These are phyloP conservation scores for Pollenia angustigena DNA, from an alignment of 2,888 invertebrate species.

Conservation along the genomic window DNA sequence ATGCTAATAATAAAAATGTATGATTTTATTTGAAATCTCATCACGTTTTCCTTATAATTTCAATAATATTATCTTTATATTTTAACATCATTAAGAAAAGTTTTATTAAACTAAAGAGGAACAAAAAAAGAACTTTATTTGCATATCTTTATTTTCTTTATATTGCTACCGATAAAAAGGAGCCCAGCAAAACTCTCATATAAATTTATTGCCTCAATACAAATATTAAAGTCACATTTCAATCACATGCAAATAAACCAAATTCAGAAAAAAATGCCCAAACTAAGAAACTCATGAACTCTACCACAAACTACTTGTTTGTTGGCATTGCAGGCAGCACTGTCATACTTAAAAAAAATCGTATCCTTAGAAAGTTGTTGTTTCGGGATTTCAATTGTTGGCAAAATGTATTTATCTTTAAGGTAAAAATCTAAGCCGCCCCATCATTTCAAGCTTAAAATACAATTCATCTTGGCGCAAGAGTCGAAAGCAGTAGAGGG, in stretches of 20 bases:
- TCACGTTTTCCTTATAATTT: slow-evolving; percentile 62
- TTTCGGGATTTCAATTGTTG: slow-evolving; percentile 58
- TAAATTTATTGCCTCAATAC: slow-evolving; percentile 79
- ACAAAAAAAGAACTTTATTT: slow-evolving; percentile 50
- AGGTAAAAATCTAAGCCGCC: slow-evolving; percentile 72
- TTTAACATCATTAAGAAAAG: slow-evolving; percentile 50
- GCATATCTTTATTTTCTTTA: slow-evolving; percentile 75
- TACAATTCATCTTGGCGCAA: slow-evolving; percentile 68
- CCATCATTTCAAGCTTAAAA: slow-evolving; percentile 70
- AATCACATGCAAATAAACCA: slow-evolving; percentile 80
- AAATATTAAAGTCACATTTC: slow-evolving; percentile 82
- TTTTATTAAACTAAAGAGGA: slow-evolving; percentile 10
- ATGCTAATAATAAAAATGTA: slow-evolving; percentile 35
- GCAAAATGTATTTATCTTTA: slow-evolving; percentile 66
- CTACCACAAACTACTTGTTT: slow-evolving; percentile 61
- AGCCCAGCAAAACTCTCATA: slow-evolving; percentile 54
- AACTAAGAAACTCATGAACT: slow-evolving; percentile 56
- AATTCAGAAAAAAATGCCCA: slow-evolving; percentile 34
- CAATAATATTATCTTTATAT: slow-evolving; percentile 29
- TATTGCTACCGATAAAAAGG: slow-evolving; percentile 58
- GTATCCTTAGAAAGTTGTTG: slow-evolving; percentile 48
- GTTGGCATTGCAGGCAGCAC: slow-evolving; percentile 23
- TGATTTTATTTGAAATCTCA: slow-evolving; percentile 34
- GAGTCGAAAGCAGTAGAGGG: not conserved
- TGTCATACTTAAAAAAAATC: slow-evolving; percentile 11